A percentile compares a stretch with the other conserved stretches of the same genome.
phyloP scores from a whole-genome alignment of 2,888 invertebrate genomes.

The Tetramorium bicarinatum region DNA sequence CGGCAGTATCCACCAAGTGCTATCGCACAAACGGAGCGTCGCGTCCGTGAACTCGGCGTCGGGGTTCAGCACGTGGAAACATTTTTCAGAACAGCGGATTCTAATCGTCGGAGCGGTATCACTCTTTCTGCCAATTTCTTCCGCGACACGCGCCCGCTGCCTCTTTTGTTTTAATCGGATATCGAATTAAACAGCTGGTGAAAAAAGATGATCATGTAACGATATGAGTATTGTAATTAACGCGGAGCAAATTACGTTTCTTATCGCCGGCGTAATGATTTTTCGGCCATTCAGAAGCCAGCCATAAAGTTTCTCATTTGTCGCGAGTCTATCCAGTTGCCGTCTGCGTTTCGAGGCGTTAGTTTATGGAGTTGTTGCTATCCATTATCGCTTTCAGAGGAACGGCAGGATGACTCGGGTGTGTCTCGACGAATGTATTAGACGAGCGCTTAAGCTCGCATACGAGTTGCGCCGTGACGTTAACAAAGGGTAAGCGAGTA shows the following conservation, averaged over 20 bases:
- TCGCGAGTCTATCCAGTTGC: slow-evolving; percentile 49
- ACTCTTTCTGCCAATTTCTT: neutral
- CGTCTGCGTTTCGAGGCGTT: slow-evolving; percentile 63
- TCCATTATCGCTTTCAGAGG: slow-evolving; percentile 78
- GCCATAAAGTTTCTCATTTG: slow-evolving; percentile 23
- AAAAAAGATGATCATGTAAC: too few relatives aligned
- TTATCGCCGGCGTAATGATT: neutral
- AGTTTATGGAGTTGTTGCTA: slow-evolving; percentile 81
- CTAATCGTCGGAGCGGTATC: neutral
- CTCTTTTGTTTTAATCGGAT: neutral
- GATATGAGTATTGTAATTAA: neutral
- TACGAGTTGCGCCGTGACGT: slow-evolving; percentile 73
- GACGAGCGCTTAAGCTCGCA: slow-evolving; percentile 71
- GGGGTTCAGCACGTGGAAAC: slow-evolving; percentile 27
- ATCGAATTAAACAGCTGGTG: neutral
- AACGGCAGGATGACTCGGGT: slow-evolving; percentile 60
- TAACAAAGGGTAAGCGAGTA: slow-evolving; percentile 76
- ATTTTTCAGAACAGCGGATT: neutral
- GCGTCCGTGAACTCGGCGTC: slow-evolving; percentile 36
- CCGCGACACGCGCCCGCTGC: neutral
- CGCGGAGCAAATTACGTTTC: neutral
- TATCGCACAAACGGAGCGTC: slow-evolving; percentile 35
- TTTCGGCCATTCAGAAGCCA: slow-evolving; percentile 10
- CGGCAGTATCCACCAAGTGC: slow-evolving; percentile 34
- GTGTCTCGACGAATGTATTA: slow-evolving; percentile 73